Evolutionary conservation across 2,888 invertebrate species (phyloP).

Genomic region (Ophion ellenae): DNA sequence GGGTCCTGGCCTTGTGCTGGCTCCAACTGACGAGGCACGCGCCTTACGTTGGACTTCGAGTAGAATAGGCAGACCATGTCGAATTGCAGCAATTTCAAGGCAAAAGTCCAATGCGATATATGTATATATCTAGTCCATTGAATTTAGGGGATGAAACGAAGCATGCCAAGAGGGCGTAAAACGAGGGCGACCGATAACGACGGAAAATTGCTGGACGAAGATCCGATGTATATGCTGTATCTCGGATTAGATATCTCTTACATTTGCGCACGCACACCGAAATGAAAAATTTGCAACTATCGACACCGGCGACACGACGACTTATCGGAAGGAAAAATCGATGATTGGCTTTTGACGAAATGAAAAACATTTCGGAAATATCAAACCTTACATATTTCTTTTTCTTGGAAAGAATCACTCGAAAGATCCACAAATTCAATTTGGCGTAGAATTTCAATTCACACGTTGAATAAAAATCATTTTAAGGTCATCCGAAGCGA

Average conservation of each 20-base stretch:
- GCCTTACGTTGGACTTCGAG: slow-evolving; percentile 64
- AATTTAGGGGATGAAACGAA: slow-evolving; percentile 35
- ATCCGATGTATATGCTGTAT: slow-evolving; percentile 1
- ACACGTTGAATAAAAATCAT: too few relatives aligned
- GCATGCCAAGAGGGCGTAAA: neutral
- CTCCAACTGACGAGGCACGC: slow-evolving; percentile 46
- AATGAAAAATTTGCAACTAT: slow-evolving; percentile 25
- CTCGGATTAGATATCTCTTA: too few relatives aligned
- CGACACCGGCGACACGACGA: neutral
- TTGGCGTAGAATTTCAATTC: too few relatives aligned
- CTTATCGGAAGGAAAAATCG: neutral
- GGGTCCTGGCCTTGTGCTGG: neutral
- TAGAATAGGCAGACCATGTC: slow-evolving; percentile 15
- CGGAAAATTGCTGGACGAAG: slow-evolving; percentile 35
- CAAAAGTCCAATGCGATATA: slow-evolving; percentile 22
- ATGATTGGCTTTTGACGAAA: slow-evolving; percentile 22
- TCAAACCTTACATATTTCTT: too few relatives aligned
- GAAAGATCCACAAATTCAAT: too few relatives aligned
- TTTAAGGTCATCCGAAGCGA: too few relatives aligned
- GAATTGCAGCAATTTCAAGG: slow-evolving; percentile 33
- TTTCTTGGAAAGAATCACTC: too few relatives aligned
- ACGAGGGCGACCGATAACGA: neutral
- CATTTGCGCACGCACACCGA: neutral
- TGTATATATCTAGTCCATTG: neutral
- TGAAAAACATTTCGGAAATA: neutral